Evolutionary conservation across 2,888 invertebrate genomes (phyloP).

Genomic region (Molanna angustata): DNA sequence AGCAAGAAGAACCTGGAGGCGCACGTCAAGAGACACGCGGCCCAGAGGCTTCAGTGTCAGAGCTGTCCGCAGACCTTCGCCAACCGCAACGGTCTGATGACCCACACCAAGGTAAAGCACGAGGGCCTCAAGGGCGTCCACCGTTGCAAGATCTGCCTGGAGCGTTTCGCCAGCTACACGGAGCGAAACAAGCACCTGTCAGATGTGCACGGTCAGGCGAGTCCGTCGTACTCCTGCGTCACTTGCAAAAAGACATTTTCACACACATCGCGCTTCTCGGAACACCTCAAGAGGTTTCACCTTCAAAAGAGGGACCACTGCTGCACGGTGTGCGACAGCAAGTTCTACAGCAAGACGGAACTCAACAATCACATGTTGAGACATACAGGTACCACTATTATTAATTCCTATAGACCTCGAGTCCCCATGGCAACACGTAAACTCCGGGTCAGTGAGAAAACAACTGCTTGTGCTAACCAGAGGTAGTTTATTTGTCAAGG

Average conservation of each 20-base stretch:
- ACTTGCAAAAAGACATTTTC: neutral
- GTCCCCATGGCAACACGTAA: too few relatives aligned
- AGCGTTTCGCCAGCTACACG: neutral
- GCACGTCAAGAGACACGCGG: neutral
- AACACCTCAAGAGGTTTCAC: conserved; percentile 1
- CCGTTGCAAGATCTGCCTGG: conserved; percentile 3
- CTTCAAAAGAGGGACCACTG: neutral
- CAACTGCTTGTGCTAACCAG: too few relatives aligned
- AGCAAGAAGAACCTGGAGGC: neutral
- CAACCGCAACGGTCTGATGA: neutral
- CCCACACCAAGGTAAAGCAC: neutral
- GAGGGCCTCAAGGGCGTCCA: conserved; percentile 6
- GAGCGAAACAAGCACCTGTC: conserved; percentile 3
- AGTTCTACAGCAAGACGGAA: neutral
- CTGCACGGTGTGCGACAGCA: neutral
- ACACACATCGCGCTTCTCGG: neutral
- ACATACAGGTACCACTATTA: conserved; percentile 14
- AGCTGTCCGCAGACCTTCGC: conserved; percentile 1
- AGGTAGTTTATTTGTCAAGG: too few relatives aligned
- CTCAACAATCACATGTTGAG: neutral
- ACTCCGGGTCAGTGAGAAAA: too few relatives aligned
- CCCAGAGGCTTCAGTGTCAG: neutral
- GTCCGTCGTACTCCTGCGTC: neutral
- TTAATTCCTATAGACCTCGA: too few relatives aligned
- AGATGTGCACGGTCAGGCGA: neutral